Conservation (phyloP, 2,888 invertebrate species). For the Abrostola tripartita region DNA sequence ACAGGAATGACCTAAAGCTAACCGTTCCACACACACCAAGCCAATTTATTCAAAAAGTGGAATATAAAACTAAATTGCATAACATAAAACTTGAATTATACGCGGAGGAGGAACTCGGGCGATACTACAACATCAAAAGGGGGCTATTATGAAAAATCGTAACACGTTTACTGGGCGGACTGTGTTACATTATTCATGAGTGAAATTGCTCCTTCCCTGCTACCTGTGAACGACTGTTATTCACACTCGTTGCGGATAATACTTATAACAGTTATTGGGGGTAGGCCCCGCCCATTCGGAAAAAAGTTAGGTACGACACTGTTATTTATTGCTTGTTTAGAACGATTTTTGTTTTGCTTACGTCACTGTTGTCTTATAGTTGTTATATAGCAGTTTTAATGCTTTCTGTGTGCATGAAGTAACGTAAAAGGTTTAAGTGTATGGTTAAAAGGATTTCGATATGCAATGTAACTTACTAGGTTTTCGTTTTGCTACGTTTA, state of each 20-base stretch:
- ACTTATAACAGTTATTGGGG: slow-evolving; percentile 72
- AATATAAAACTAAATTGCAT: slow-evolving; percentile 79
- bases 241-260: slow-evolving; percentile 72
- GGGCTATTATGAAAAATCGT: slow-evolving; percentile 87
- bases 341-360: background rate
- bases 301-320: slow-evolving; percentile 55
- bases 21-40: slow-evolving; percentile 44
- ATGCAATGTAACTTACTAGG: too few relatives aligned
- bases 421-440: too few relatives aligned
- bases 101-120: slow-evolving; percentile 55
- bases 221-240: slow-evolving; percentile 77
- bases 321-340: slow-evolving; percentile 44
- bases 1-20: background rate
- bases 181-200: slow-evolving; percentile 82
- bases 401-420: too few relatives aligned
- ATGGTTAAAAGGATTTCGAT: too few relatives aligned
- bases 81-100: slow-evolving; percentile 74
- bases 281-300: slow-evolving; percentile 68
- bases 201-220: slow-evolving; percentile 77
- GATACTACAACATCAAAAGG: slow-evolving; percentile 75
- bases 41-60: slow-evolving; percentile 52
- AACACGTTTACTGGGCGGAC: slow-evolving; percentile 86
- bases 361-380: background rate
- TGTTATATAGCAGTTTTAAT: too few relatives aligned
- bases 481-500: too few relatives aligned